Conservation (phyloP, 2,113 vertebrate genomes). For the Todiramphus chloris region DNA sequence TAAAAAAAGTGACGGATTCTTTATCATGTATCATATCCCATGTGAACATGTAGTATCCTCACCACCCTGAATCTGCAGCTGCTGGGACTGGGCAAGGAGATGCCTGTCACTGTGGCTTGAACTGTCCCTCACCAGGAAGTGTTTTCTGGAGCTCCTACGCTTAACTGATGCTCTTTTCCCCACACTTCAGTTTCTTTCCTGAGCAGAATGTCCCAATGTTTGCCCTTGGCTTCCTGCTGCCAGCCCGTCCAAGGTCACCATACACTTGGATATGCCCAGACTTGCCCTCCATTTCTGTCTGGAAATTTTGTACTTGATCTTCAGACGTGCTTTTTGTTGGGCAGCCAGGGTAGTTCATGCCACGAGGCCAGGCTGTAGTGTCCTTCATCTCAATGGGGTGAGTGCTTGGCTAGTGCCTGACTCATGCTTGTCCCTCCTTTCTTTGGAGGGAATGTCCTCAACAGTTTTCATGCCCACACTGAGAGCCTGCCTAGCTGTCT, state of each 20-base stretch:
- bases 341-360: not conserved
- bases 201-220: not conserved
- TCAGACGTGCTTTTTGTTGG: rapidly evolving
- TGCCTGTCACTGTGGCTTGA: not conserved
- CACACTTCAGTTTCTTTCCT: not conserved
- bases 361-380: not conserved
- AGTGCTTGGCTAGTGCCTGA: rapidly evolving
- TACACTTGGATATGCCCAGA: not conserved
- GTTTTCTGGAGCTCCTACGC: not conserved
- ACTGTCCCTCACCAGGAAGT: rapidly evolving
- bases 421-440: not conserved
- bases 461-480: not conserved
- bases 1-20: not conserved
- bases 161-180: not conserved
- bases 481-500: not conserved
- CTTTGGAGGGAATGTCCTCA: not conserved
- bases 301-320: not conserved
- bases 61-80: not conserved
- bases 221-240: not conserved
- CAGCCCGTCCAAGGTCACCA: not conserved
- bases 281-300: rapidly evolving
- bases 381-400: not conserved
- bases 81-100: rapidly evolving
- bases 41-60: not conserved
- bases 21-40: not conserved